Evolutionary conservation across 2,113 vertebrate species (phyloP), one percentile per base, ranked within the genome.

Genomic region (Dipodomys stephensi): DNA sequence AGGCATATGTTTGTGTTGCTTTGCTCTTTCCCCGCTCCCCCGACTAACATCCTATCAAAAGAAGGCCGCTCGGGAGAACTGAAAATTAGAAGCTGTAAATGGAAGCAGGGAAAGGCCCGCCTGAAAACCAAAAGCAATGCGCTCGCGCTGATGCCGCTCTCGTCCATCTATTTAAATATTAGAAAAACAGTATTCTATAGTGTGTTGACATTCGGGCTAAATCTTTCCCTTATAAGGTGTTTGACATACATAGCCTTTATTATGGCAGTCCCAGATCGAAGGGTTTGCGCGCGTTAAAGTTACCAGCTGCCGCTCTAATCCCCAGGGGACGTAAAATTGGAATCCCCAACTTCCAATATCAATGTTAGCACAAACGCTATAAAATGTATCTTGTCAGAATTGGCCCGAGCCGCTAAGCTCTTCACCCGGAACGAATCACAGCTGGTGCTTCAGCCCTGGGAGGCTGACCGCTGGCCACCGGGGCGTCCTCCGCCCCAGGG

Each of bases 321-420:
- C 7, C 90, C 82, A 3, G 20, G 20, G 94, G 93, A 88, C 18
- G 0, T 10, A 79, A 96, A 94, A 96, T 67, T 90, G 68, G 68
- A 96, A 88, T 76, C 0, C 82, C 91, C 74, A n/a, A 73, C 94
- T 94, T 90, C 93, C 94, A 93, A 94, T 93, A 97, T 96, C 90
- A 98, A 98, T 97, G 97, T 96, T 98, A 99, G 98, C 98, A 97
- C 98, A 95, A 92, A 96, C 98, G 98, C 98, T 98, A 98, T 97
- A 97, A 98, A 99, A 98, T 95, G 92, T 96, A 92, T 98, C 95
- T 98, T 98, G 98, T 98, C 98, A 98, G 98, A 98, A 97, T 93
- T 98, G n/a, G 98, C 98, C 98, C 97, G 98, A 97, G 98, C 96
- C 83, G 95, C 97, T 98, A 98, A 98, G 98, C 95, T 96, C 94